Evolutionary conservation across 2,113 vertebrate genomes (phyloP).

Genomic region (Grantiella picta): DNA sequence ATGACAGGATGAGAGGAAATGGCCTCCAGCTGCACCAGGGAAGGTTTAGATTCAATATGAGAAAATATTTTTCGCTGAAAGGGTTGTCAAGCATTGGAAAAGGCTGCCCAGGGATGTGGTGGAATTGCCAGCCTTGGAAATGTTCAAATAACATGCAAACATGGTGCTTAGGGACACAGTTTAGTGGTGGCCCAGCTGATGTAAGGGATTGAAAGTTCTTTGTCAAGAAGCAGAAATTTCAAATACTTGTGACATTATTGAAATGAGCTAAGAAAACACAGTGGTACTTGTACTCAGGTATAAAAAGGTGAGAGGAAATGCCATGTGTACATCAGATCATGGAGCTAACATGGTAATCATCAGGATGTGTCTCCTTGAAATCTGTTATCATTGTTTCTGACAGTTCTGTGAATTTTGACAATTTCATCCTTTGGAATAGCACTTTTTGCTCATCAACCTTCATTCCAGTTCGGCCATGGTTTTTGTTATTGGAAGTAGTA

Average conservation of each 20-base stretch:
- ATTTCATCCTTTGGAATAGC: background rate
- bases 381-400: background rate
- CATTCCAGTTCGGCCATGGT: background rate
- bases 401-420: background rate
- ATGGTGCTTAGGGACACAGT: no score
- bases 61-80: background rate
- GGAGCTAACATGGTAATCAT: background rate
- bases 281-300: background rate
- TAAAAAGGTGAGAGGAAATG: background rate
- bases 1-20: background rate
- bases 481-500: background rate
- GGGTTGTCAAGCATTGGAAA: background rate
- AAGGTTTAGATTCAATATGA: background rate
- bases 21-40: fast-evolving
- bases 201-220: background rate
- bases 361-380: background rate
- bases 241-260: background rate
- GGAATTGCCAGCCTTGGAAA: background rate
- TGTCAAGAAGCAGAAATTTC: background rate
- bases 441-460: background rate
- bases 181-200: background rate
- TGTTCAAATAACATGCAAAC: background rate
- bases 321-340: background rate
- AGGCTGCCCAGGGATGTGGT: background rate
- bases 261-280: background rate